Percentiles rank a stretch among this genome's conserved stretches.
These are phyloP conservation scores for Tenthredo distinguenda DNA, from an alignment of 2,888 invertebrate species.

Conservation along the genomic window DNA sequence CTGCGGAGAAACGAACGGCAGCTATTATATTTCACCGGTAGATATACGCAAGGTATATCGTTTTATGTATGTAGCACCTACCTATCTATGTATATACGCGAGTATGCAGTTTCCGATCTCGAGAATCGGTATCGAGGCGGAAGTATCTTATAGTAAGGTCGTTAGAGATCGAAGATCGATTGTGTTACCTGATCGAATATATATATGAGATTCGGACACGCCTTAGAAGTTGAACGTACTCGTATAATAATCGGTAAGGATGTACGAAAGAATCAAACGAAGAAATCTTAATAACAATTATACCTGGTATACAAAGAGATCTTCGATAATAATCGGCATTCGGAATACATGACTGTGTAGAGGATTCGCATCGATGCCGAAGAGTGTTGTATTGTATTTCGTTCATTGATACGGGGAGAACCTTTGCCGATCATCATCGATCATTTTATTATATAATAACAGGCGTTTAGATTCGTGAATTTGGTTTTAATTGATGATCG, in stretches of 20 bases:
- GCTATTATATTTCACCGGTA: conserved; percentile 31
- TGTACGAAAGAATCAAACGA: not conserved
- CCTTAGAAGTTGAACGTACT: conserved; percentile 7
- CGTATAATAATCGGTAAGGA: not conserved
- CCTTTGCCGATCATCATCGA: not conserved
- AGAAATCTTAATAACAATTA: conserved; percentile 18
- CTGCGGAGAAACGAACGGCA: not conserved
- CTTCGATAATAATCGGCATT: not conserved
- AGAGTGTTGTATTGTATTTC: not conserved
- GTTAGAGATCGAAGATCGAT: conserved; percentile 35
- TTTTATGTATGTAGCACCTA: not conserved
- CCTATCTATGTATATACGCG: not conserved
- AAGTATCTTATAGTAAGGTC: conserved; percentile 9
- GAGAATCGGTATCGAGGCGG: not conserved
- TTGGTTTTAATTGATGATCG: not conserved
- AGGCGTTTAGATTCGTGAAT: not conserved
- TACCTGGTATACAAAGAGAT: not conserved
- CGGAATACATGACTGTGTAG: not conserved
- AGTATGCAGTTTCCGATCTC: conserved; percentile 32
- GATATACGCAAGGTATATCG: not conserved
- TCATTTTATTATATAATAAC: not conserved
- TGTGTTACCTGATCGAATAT: not conserved
- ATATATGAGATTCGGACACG: not conserved
- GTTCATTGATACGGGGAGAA: not conserved
- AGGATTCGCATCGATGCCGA: not conserved